A percentile compares a stretch with the other conserved stretches of the same genome.
These are phyloP conservation scores for Enteromius viviparus DNA, from an alignment of 2,797 vertebrate genomes.

Conservation along the genomic window DNA sequence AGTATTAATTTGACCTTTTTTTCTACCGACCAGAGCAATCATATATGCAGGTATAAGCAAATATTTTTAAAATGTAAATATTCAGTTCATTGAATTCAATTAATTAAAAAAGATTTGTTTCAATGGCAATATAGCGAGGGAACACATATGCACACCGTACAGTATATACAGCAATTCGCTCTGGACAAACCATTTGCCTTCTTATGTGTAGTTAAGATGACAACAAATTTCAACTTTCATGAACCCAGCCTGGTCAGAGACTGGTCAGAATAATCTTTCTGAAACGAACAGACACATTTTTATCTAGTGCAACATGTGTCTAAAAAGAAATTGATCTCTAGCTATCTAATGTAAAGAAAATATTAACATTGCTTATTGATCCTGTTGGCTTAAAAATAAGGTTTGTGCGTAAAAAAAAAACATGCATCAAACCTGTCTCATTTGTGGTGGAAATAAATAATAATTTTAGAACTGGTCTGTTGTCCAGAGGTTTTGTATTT, in stretches of 20 bases:
- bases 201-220: background rate
- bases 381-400: background rate
- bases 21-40: background rate
- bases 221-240: background rate
- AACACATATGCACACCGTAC: background rate
- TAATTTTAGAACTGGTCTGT: background rate
- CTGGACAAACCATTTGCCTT: background rate
- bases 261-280: background rate
- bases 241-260: too few relatives aligned
- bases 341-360: background rate
- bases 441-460: background rate
- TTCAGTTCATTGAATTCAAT: background rate
- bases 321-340: too few relatives aligned
- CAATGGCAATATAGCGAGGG: background rate
- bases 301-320: background rate
- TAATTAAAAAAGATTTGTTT: background rate
- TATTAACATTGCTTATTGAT: background rate
- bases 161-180: background rate
- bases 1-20: too few relatives aligned
- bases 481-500: background rate
- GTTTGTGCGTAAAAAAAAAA: background rate
- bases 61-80: too few relatives aligned
- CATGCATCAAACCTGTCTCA: background rate
- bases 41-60: background rate
- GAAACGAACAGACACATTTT: background rate